A percentile compares a stretch with the other conserved stretches of the same genome.
These are phyloP conservation scores for Meloidogyne floridensis DNA, from an alignment of 1,140 invertebrate genomes.

Conservation along the genomic window DNA sequence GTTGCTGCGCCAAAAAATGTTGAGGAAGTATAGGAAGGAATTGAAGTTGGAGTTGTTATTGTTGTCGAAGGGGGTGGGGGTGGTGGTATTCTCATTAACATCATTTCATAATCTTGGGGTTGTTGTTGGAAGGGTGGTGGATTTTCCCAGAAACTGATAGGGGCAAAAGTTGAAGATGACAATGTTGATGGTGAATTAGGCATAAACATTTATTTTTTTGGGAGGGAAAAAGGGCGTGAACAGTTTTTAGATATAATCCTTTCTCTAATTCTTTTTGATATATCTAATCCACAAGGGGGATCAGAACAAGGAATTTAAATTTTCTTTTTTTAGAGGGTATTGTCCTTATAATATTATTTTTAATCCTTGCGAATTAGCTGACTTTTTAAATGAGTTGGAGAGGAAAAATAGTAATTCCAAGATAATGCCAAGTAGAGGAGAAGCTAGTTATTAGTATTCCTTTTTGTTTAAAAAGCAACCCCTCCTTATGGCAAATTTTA, in stretches of 20 bases:
- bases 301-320: no score
- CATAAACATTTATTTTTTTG: not conserved
- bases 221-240: not conserved
- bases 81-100: no score
- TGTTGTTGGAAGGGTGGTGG: not conserved
- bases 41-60: not conserved
- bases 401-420: not conserved
- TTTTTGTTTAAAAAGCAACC: not conserved
- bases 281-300: no score
- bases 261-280: no score
- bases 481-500: not conserved
- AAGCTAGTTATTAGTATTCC: not conserved
- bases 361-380: not conserved
- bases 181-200: not conserved
- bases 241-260: not conserved
- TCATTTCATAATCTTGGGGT: not conserved
- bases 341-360: not conserved
- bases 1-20: not conserved
- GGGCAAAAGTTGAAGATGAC: not conserved
- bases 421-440: not conserved
- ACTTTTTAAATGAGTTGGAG: not conserved
- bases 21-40: not conserved
- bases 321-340: no score
- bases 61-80: not conserved
- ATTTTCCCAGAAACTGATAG: conserved; percentile 9